Percentiles rank a stretch among this genome's conserved stretches.
Evolutionary conservation across 2,113 vertebrate genomes (phyloP).

Genomic region (Glaucomys volans): DNA sequence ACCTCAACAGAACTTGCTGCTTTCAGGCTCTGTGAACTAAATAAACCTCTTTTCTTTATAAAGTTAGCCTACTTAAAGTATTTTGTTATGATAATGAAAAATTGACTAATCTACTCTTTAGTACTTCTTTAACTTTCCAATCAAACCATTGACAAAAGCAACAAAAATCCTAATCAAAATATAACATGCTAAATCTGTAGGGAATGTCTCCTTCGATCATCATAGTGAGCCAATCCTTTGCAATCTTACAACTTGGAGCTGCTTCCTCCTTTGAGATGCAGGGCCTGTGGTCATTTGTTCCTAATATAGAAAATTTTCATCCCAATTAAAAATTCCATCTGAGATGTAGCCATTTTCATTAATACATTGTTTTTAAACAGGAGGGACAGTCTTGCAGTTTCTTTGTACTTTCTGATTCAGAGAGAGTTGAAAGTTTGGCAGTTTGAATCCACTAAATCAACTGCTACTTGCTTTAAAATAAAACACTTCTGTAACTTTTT

Average conservation of each 20-base stretch:
- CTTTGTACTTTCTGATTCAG: background rate
- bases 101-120: background rate
- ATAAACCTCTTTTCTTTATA: background rate
- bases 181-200: background rate
- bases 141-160: background rate
- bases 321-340: background rate
- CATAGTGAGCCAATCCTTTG: background rate
- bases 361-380: background rate
- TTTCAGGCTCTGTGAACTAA: background rate
- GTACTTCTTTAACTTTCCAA: background rate
- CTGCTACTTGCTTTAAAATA: background rate
- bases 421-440: background rate
- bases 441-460: background rate
- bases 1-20: background rate
- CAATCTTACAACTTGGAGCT: background rate
- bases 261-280: background rate
- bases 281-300: background rate
- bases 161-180: constrained; percentile 13
- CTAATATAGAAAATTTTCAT: background rate
- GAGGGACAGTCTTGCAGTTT: background rate
- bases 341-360: background rate
- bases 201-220: background rate
- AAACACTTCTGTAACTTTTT: constrained; percentile 10
- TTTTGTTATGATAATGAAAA: background rate
- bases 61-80: background rate